phyloP scores from a whole-genome alignment of 2,888 invertebrate species.

The Adelphocoris suturalis region DNA sequence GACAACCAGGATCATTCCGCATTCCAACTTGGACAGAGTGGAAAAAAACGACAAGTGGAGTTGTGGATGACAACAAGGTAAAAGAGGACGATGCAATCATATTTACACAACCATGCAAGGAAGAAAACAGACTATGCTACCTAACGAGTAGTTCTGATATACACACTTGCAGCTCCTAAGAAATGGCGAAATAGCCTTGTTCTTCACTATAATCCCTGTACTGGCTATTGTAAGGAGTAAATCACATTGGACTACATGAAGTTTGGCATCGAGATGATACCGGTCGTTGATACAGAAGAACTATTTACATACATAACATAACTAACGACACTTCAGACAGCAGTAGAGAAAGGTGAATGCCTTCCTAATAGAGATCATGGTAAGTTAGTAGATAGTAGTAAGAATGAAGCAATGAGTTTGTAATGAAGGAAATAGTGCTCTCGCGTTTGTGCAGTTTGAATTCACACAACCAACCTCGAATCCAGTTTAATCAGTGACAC shows the following conservation, averaged over 20 bases:
- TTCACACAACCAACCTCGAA: too few relatives aligned
- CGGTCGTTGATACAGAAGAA: neutral
- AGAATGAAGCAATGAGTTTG: too few relatives aligned
- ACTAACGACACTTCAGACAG: too few relatives aligned
- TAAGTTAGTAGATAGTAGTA: too few relatives aligned
- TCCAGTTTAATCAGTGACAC: too few relatives aligned
- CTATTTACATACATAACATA: neutral
- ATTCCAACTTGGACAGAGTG: slow-evolving; percentile 23
- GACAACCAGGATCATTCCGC: slow-evolving; percentile 25
- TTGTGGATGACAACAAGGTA: neutral
- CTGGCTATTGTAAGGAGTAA: neutral
- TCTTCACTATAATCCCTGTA: too few relatives aligned
- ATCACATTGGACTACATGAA: neutral
- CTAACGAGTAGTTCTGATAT: neutral
- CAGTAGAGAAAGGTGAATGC: too few relatives aligned
- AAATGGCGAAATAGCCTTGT: too few relatives aligned
- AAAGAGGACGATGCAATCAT: slow-evolving; percentile 35
- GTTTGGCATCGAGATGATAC: neutral
- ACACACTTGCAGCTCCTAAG: neutral
- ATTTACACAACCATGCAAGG: slow-evolving; percentile 47
- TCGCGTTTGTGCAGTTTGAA: too few relatives aligned
- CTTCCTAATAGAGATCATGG: too few relatives aligned
- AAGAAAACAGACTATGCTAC: slow-evolving; percentile 24
- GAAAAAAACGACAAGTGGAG: slow-evolving; percentile 10
- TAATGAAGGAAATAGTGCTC: too few relatives aligned